These are phyloP conservation scores for Fragum fragum DNA, from an alignment of 2,888 invertebrate genomes.

Conservation along the genomic window DNA sequence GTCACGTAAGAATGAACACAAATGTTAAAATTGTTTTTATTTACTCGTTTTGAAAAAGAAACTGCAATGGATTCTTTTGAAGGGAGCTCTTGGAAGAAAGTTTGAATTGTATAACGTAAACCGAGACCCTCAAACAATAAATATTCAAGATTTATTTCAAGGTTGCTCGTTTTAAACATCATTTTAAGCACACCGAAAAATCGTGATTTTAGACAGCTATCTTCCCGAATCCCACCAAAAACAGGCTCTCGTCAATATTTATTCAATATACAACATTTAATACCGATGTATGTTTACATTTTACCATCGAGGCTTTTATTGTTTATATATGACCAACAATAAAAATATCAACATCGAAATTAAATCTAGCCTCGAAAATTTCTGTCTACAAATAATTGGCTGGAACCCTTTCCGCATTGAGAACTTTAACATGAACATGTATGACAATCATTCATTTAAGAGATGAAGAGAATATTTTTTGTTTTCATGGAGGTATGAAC, in stretches of 20 bases:
- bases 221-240: background rate
- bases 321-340: conserved; percentile 3
- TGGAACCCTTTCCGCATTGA: background rate
- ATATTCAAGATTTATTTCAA: no score
- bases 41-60: no score
- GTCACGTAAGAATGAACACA: no score
- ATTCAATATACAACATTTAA: conserved; percentile 1
- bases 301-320: background rate
- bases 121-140: no score
- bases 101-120: no score
- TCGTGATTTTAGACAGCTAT: background rate
- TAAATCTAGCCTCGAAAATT: background rate
- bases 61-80: no score
- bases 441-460: no score
- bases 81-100: no score
- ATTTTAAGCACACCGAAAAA: background rate
- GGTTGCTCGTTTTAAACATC: background rate
- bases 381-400: background rate
- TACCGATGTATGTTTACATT: background rate
- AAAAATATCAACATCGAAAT: conserved; percentile 3
- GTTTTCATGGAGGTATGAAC: no score
- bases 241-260: background rate
- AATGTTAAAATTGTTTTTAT: no score
- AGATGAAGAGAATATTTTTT: no score
- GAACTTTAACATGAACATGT: background rate